Percentiles rank a stretch among this genome's conserved stretches.
Conservation (phyloP, 1,140 invertebrate species). For the Eueides isabella region DNA sequence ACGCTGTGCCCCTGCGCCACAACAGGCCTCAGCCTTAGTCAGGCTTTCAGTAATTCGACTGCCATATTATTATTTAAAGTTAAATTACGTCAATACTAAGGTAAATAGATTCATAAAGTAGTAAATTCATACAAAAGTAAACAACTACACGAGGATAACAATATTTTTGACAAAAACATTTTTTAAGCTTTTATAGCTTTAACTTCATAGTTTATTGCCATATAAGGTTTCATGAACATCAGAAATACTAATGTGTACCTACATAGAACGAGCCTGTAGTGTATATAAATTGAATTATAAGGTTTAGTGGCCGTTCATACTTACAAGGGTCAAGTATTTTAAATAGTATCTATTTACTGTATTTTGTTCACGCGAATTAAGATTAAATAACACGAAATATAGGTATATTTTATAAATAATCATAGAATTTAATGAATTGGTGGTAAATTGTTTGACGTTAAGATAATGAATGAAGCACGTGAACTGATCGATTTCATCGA, state of each 20-base stretch:
- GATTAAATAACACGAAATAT: background rate
- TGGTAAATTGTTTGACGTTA: too few relatives aligned
- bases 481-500: too few relatives aligned
- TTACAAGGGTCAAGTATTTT: background rate
- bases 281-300: background rate
- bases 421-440: background rate
- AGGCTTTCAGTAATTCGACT: background rate
- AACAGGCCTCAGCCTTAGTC: too few relatives aligned
- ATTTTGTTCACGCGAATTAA: too few relatives aligned
- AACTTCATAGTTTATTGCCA: background rate
- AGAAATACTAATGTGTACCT: background rate
- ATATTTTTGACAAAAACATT: background rate
- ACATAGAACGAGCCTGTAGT: background rate
- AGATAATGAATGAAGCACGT: too few relatives aligned
- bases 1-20: too few relatives aligned
- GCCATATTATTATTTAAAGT: background rate
- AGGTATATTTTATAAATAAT: background rate
- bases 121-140: background rate
- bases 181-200: too few relatives aligned
- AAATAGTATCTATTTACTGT: background rate
- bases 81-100: background rate
- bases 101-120: background rate
- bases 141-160: background rate
- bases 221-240: conserved; percentile 1
- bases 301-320: background rate